Evolutionary conservation across 2,797 vertebrate species (phyloP).

Genomic region (Steatocranus sp.): DNA sequence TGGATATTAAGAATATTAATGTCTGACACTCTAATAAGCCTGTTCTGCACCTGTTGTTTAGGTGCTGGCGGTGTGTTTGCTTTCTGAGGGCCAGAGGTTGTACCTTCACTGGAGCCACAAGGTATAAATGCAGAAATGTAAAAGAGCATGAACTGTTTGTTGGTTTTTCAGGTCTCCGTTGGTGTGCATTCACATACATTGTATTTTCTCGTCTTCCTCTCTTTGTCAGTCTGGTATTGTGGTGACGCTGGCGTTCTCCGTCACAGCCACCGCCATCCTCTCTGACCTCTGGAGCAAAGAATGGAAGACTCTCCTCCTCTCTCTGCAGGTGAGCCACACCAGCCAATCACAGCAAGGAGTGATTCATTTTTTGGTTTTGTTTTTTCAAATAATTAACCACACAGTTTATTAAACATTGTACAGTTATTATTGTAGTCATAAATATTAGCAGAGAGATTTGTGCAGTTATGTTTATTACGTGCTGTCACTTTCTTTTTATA

Average conservation of each 20-base stretch:
- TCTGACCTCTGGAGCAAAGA: slow-evolving; percentile 80
- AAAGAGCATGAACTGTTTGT: background rate
- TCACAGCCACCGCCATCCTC: slow-evolving; percentile 69
- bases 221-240: slow-evolving; percentile 76
- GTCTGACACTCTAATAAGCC: background rate
- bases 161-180: background rate
- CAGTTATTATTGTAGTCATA: background rate
- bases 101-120: slow-evolving; percentile 89
- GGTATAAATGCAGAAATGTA: slow-evolving; percentile 62
- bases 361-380: accelerated
- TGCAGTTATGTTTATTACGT: background rate
- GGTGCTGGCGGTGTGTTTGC: slow-evolving; percentile 84
- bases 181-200: background rate
- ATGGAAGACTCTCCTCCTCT: slow-evolving; percentile 84
- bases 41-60: slow-evolving; percentile 43
- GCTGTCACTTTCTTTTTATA: background rate
- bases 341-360: background rate
- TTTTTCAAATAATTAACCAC: background rate
- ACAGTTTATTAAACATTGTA: background rate
- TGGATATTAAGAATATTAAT: background rate
- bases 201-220: background rate
- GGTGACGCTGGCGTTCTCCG: slow-evolving; percentile 68
- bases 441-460: background rate
- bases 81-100: slow-evolving; percentile 84
- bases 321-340: slow-evolving; percentile 79